These are phyloP conservation scores for Zaprionus tsacasi DNA, from an alignment of 1,140 invertebrate species.

Conservation along the genomic window DNA sequence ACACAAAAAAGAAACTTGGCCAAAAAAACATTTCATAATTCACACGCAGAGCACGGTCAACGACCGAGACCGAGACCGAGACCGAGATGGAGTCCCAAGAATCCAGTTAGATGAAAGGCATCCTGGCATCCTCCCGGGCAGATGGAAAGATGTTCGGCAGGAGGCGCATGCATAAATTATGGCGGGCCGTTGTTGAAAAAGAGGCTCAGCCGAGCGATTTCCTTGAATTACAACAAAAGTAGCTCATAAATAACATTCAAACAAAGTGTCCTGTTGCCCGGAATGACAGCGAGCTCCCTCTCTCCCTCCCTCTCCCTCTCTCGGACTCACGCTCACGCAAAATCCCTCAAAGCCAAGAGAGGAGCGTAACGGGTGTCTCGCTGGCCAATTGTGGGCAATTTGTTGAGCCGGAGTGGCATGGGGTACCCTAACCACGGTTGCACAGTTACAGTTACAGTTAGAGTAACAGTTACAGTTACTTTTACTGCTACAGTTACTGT, in stretches of 20 bases:
- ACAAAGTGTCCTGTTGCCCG: slow-evolving; percentile 73
- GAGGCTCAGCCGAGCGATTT: slow-evolving; percentile 61
- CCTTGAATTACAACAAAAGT: slow-evolving; percentile 79
- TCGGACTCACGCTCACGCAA: background rate
- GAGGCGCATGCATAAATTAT: slow-evolving; percentile 68
- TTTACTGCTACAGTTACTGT: background rate
- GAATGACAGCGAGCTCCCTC: slow-evolving; percentile 18
- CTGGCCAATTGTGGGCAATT: slow-evolving; percentile 38
- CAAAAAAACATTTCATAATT: slow-evolving; percentile 59
- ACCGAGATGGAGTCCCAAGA: background rate
- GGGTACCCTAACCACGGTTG: slow-evolving; percentile 2
- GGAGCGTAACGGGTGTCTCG: slow-evolving; percentile 2
- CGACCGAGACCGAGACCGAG: slow-evolving; percentile 14
- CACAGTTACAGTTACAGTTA: slow-evolving; percentile 4
- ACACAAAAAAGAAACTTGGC: background rate
- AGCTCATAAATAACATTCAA: slow-evolving; percentile 77
- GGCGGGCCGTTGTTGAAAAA: slow-evolving; percentile 31
- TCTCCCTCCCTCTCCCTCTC: background rate
- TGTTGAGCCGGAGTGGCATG: slow-evolving; percentile 14
- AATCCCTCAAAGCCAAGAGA: background rate
- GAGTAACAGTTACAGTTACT: slow-evolving; percentile 4
- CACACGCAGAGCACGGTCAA: slow-evolving; percentile 45
- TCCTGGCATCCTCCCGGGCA: too few relatives aligned
- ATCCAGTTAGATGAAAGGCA: background rate
- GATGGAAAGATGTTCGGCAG: slow-evolving; percentile 22